Conservation (phyloP, 2,797 vertebrate genomes). For the Otolemur crassicaudatus region DNA sequence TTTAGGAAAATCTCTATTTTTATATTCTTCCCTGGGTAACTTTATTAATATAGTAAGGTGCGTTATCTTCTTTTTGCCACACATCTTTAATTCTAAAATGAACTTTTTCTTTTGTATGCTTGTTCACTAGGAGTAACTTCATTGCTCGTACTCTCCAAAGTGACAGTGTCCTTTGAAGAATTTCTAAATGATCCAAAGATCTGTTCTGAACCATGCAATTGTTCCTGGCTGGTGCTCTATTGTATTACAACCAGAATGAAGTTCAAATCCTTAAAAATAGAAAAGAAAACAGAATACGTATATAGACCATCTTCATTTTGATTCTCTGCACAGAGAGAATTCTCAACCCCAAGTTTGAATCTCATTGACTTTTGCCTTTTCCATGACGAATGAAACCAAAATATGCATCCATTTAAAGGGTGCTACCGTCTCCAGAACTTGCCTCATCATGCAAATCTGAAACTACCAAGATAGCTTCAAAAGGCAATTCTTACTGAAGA, state of each 20-base stretch:
- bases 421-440: background rate
- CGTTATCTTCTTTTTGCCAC: background rate
- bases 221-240: background rate
- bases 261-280: background rate
- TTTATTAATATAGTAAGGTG: background rate
- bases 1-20: background rate
- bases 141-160: constrained; percentile 21
- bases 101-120: background rate
- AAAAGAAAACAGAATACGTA: background rate
- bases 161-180: background rate
- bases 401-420: background rate
- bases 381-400: background rate
- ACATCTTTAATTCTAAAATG: background rate
- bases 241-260: background rate
- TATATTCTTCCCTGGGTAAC: background rate
- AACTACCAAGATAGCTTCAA: background rate
- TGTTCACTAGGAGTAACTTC: background rate
- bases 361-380: background rate
- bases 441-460: background rate
- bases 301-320: background rate
- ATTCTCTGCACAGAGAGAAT: background rate
- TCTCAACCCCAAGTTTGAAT: background rate
- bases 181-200: background rate
- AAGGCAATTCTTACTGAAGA: background rate
- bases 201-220: background rate